Conservation (phyloP, 1,140 invertebrate species). For the Dinothrombium tinctorium region DNA sequence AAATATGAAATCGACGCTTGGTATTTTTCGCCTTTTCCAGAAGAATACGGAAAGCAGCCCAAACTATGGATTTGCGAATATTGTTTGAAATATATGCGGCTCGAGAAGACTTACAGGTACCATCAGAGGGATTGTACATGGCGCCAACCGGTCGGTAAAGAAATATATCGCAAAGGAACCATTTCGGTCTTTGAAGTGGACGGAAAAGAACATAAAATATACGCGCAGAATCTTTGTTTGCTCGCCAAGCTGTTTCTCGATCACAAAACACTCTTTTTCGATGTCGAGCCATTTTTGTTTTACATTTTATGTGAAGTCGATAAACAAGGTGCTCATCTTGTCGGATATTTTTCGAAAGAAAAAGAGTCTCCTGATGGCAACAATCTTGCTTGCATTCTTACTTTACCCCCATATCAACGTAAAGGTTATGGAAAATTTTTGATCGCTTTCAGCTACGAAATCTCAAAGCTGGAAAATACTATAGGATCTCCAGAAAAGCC, state of each 20-base stretch:
- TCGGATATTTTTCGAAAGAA: constrained; percentile 98
- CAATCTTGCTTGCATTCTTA: constrained; percentile 93
- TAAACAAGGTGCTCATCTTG: constrained; percentile 73
- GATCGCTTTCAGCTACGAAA: constrained; percentile 62
- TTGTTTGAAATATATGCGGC: constrained; percentile 85
- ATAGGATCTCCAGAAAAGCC: constrained; percentile 96
- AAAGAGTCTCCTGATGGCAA: constrained; percentile 96
- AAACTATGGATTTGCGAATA: constrained; percentile 95
- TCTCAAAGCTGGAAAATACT: constrained; percentile 63
- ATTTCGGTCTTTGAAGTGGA: constrained; percentile 32
- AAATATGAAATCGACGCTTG: constrained; percentile 93
- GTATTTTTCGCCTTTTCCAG: constrained; percentile 96
- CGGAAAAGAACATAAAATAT: constrained; percentile 70
- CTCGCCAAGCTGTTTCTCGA: constrained; percentile 87
- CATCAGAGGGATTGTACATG: constrained; percentile 51
- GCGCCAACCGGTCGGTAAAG: constrained; percentile 61
- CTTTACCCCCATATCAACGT: constrained; percentile 83
- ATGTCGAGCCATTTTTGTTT: constrained; percentile 90
- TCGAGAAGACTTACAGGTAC: constrained; percentile 69
- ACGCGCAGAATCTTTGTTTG: constrained; percentile 85
- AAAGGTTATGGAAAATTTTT: constrained; percentile 96
- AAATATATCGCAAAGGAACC: constrained; percentile 59
- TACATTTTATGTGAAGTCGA: constrained; percentile 89
- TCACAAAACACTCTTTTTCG: constrained; percentile 91
- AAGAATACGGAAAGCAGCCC: constrained; percentile 79